Conservation (phyloP, 2,797 vertebrate species). For the Falco cherrug region DNA sequence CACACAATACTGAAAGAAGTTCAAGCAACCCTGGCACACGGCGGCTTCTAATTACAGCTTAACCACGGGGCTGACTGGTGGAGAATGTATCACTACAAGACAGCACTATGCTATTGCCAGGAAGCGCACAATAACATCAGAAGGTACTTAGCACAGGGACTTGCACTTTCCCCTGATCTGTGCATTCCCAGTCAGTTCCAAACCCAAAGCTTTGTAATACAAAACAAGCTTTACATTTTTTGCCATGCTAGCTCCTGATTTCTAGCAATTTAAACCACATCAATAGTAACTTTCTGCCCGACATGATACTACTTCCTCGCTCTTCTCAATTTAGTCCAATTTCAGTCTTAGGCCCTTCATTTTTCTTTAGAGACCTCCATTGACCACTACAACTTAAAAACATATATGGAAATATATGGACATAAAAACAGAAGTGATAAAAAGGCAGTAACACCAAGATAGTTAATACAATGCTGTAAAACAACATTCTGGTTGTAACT, state of each 20-base stretch:
- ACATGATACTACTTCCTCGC: neutral
- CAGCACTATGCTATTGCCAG: neutral
- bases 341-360: neutral
- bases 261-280: neutral
- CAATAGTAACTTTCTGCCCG: neutral
- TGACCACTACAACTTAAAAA: neutral
- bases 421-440: neutral
- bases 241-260: neutral
- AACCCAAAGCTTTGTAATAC: neutral
- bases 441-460: neutral
- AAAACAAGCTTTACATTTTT: neutral
- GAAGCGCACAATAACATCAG: neutral
- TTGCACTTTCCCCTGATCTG: accelerated
- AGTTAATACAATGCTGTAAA: neutral
- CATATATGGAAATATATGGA: accelerated
- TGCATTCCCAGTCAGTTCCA: neutral
- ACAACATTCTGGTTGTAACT: neutral
- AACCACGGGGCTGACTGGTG: neutral
- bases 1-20: accelerated
- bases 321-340: neutral
- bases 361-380: neutral
- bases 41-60: neutral
- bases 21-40: neutral
- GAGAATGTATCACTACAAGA: neutral
- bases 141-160: neutral